Base-by-base conservation (phyloP, 1,140 invertebrate genomes). In the Cyphomyrmex costatus region DNA sequence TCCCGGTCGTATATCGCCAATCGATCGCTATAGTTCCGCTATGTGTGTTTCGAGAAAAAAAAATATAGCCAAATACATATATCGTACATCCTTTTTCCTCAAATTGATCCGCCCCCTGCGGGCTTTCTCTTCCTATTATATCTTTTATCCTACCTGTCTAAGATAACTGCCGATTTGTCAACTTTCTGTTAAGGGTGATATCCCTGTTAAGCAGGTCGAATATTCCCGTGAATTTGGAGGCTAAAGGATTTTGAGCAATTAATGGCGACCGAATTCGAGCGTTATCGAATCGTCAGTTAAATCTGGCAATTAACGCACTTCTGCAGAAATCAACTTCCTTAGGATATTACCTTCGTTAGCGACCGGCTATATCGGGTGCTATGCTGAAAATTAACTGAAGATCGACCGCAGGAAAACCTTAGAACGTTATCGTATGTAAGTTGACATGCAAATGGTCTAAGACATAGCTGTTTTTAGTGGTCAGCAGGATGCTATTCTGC, bases 231-330 rank as follows among this genome's bases (percentile, higher is more conserved):
- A 70, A 70, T 80, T 42, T 33, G 46, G 3, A n/a, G n/a, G 63
- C 16, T n/a, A 21, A 53, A 68, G 14, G n/a, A 10, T 51, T 36
- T 30, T 36, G 27, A 6, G 7, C 49, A 21, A 70, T 53, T 61
- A 42, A 61, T n/a, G n/a, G 14, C n/a, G 33, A 78, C 30, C 46
- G 21, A 36, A 68, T 68, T 66, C 61, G n/a, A 79, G 27, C 78
- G 33, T 70, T 80, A 42, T 42, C 30, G 14, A 49, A 68, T 8
- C 7, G 14, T 36, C 42, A 49, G 24, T 65, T 65, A 24, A 24
- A 27, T 14, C 36, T 58, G 36, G 49, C 36, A 36, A 53, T 70
- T 56, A 53, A 53, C 14, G 30, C 30, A n/a, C 30, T 70, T 36
- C 21, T 30, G 21, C 21, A 21, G 33, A 76, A 68, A 79, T 61